Evolutionary conservation across 1,140 invertebrate species (phyloP).

Genomic region (Brachionus asplanchnoidis): DNA sequence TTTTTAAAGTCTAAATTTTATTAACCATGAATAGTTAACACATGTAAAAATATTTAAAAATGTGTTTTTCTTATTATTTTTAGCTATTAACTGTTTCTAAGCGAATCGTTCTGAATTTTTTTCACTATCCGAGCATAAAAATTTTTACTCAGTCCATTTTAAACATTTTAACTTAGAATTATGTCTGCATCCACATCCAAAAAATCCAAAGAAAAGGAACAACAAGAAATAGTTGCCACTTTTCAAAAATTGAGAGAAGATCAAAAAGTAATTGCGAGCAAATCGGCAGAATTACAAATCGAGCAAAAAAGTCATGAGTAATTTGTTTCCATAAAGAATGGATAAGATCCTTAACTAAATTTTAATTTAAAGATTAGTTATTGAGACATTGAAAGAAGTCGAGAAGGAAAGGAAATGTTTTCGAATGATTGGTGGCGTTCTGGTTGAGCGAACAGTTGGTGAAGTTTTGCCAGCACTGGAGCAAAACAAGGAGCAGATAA

Average conservation of each 20-base stretch:
- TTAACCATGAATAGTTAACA: neutral
- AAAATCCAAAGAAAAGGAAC: conserved; percentile 43
- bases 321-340: neutral
- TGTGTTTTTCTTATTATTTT: neutral
- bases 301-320: conserved; percentile 92
- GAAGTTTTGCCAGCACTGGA: conserved; percentile 79
- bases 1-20: neutral
- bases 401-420: conserved; percentile 82
- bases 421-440: conserved; percentile 82
- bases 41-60: conserved; percentile 10
- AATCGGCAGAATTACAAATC: conserved; percentile 82
- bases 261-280: conserved; percentile 74
- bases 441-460: conserved; percentile 84
- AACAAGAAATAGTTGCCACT: conserved; percentile 74
- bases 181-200: neutral
- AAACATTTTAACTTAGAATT: conserved; percentile 43
- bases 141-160: neutral
- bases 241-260: conserved; percentile 80
- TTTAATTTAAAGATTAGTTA: conserved; percentile 69
- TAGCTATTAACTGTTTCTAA: conserved; percentile 36
- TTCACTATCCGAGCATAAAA: neutral
- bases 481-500: conserved; percentile 74
- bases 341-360: no score
- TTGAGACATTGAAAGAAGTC: conserved; percentile 82
- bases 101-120: neutral